These are phyloP conservation scores for Atethmia centrago DNA, from an alignment of 2,888 invertebrate genomes.

Conservation along the genomic window DNA sequence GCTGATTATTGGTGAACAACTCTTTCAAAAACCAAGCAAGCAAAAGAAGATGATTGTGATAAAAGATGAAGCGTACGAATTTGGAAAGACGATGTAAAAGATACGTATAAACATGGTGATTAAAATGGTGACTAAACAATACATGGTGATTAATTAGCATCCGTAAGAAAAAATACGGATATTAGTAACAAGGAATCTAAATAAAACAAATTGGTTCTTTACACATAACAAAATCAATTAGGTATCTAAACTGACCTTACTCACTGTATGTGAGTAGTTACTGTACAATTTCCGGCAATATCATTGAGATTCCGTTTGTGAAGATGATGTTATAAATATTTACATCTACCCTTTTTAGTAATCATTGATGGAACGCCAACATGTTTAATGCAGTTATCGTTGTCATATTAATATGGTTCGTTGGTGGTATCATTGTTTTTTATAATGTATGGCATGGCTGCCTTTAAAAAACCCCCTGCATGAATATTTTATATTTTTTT, in stretches of 20 bases:
- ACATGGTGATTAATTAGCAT: no score
- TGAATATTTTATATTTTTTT: neutral
- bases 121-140: no score
- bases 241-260: neutral
- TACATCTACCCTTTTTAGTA: constrained; percentile 6
- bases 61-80: neutral
- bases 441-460: neutral
- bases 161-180: neutral
- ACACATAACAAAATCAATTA: neutral
- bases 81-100: neutral
- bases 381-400: neutral
- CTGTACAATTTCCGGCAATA: constrained; percentile 12
- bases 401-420: constrained; percentile 3
- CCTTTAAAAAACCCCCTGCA: neutral
- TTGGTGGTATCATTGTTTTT: neutral
- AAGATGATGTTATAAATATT: constrained; percentile 13
- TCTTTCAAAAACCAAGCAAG: no score
- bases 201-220: neutral
- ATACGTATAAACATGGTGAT: no score
- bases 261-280: neutral
- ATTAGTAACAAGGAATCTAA: neutral
- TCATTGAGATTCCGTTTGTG: constrained; percentile 5
- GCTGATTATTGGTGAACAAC: no score
- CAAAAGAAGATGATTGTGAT: neutral
- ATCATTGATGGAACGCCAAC: neutral